phyloP scores from a whole-genome alignment of 2,797 vertebrate genomes.

The Myripristis jacobus region DNA sequence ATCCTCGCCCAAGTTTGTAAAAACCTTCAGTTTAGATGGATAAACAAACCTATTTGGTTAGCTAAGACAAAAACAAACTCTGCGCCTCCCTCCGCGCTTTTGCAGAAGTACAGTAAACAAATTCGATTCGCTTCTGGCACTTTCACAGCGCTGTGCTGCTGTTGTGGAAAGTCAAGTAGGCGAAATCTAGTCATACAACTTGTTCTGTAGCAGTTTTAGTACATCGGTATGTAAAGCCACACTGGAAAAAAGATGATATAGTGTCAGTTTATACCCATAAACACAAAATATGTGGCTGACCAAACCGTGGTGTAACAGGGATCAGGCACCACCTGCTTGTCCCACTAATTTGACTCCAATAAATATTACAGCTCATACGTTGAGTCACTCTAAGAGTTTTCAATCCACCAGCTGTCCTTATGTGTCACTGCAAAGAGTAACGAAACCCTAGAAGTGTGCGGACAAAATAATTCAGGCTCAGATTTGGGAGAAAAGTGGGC shows the following conservation, averaged over 20 bases:
- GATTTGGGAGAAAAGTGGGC: too few species aligned
- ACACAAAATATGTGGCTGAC: conserved; percentile 4
- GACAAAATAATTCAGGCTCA: too few species aligned
- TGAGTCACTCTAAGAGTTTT: neutral
- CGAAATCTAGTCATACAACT: neutral
- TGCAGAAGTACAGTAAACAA: conserved; percentile 26
- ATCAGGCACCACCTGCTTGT: neutral
- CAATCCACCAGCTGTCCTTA: neutral
- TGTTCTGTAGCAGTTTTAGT: neutral
- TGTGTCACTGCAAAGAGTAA: neutral
- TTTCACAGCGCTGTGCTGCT: conserved; percentile 6
- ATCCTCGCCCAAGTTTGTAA: neutral
- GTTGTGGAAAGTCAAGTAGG: neutral
- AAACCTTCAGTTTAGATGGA: conserved; percentile 1
- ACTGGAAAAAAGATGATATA: neutral
- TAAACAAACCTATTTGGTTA: conserved; percentile 28
- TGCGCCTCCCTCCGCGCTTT: neutral
- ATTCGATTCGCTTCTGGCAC: conserved; percentile 34
- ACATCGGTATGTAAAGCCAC: conserved; percentile 20
- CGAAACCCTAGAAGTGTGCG: too few species aligned
- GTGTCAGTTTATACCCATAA: conserved; percentile 6
- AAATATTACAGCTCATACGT: neutral
- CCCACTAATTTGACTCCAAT: neutral
- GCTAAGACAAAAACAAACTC: conserved; percentile 24
- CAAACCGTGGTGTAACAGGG: neutral